Evolutionary conservation across 2,888 invertebrate species (phyloP), one percentile per base, ranked within the genome.

Genomic region (Ecliptopera silaceata): DNA sequence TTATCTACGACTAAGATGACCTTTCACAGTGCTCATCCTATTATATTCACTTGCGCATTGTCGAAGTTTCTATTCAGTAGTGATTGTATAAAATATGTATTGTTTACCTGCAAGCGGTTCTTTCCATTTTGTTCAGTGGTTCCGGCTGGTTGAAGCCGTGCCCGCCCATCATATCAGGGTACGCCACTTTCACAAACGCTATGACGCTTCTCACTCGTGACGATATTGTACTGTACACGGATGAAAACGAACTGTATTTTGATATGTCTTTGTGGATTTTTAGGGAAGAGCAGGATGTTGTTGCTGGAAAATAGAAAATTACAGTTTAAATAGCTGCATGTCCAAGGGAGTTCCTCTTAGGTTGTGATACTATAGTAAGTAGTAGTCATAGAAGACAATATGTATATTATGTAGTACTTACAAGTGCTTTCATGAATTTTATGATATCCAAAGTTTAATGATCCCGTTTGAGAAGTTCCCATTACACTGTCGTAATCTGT

Each of bases 131-230:
- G 65, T 94, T 93, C 13, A 95, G 80, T 1, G 93, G 93, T 72
- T 95, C 95, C 0, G 93, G 89, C n/a, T 84, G 81, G 43, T 86
- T 88, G 0, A 84, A 76, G 15, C 93, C 88, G 48, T 92, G 85
- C 0, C 92, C 94, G 0, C 94, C 94, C 65, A 92, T 88, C 83
- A 95, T 86, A 70, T 96, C 96, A 13, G 96, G 96, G 78, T 95
- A 95, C 0, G 95, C 95, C 4, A 95, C 92, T 82, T 95, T 96
- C 29, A 94, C 93, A 79, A 95, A 95, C 4, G 93, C 93, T 58
- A 94, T 93, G 11, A 95, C 93, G 72, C 94, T 94, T 50, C 82
- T 87, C 3, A 94, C 93, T 62, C 89, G 83, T 34, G 93, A 93
- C 0, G 94, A 92, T 59, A 94, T 86, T 5, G 81, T 84, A 46